Conservation (phyloP, 1,140 invertebrate species). For the Cryptotermes secundus region DNA sequence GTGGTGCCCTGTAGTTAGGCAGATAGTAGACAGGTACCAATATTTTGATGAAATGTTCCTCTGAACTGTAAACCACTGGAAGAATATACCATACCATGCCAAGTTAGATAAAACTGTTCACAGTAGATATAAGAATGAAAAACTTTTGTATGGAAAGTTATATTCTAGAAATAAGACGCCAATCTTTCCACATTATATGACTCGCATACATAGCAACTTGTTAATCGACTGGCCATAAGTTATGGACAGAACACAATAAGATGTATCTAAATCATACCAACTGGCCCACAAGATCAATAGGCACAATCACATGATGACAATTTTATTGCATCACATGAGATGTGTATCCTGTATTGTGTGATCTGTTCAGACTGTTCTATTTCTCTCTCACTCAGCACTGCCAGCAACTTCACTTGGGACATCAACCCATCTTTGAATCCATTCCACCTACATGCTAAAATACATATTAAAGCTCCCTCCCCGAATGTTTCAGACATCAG, state of each 20-base stretch:
- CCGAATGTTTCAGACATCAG: not conserved
- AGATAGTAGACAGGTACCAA: too few relatives aligned
- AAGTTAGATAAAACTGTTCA: too few relatives aligned
- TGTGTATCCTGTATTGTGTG: too few relatives aligned
- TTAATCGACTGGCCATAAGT: not conserved
- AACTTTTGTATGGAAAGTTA: not conserved
- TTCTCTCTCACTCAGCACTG: not conserved
- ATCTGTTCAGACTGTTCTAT: not conserved
- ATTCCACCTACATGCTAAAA: not conserved
- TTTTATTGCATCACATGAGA: not conserved
- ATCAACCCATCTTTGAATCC: not conserved
- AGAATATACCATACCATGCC: too few relatives aligned
- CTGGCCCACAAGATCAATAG: not conserved
- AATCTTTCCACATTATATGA: not conserved
- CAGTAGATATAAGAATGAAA: too few relatives aligned
- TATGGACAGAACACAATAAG: not conserved
- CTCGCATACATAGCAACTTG: not conserved
- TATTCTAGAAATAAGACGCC: not conserved
- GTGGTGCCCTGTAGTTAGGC: too few relatives aligned
- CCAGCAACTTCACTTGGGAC: not conserved
- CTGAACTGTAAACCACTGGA: too few relatives aligned
- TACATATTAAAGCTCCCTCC: not conserved
- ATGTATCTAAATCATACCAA: not conserved
- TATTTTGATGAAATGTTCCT: too few relatives aligned
- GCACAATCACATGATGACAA: slow-evolving; percentile 7